These are phyloP conservation scores for Ennomos erosarius DNA, from an alignment of 2,888 invertebrate species.

Conservation along the genomic window DNA sequence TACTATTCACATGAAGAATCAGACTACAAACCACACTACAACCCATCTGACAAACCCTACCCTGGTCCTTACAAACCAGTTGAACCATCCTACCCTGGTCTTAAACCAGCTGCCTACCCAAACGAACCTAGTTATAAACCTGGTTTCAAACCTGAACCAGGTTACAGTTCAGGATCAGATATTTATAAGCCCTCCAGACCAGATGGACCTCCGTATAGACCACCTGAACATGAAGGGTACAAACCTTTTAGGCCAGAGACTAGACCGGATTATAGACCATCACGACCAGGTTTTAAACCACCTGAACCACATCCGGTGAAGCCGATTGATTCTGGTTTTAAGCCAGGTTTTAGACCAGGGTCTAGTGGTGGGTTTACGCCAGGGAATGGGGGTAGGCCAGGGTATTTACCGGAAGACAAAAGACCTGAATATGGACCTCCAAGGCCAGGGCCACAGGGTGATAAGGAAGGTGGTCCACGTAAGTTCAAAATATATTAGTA, in stretches of 20 bases:
- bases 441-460: slow-evolving; percentile 52
- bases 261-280: slow-evolving; percentile 6
- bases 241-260: slow-evolving; percentile 43
- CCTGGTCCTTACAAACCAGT: background rate
- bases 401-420: slow-evolving; percentile 35
- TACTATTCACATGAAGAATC: slow-evolving; percentile 19
- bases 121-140: slow-evolving; percentile 33
- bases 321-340: slow-evolving; percentile 15
- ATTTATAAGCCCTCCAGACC: slow-evolving; percentile 9
- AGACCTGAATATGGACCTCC: slow-evolving; percentile 36
- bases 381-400: slow-evolving; percentile 32
- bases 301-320: slow-evolving; percentile 24
- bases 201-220: slow-evolving; percentile 32
- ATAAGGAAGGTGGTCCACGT: slow-evolving; percentile 62
- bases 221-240: slow-evolving; percentile 37
- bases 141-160: slow-evolving; percentile 38
- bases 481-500: slow-evolving; percentile 41
- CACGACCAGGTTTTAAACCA: slow-evolving; percentile 26
- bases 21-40: slow-evolving; percentile 36
- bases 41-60: slow-evolving; percentile 18
- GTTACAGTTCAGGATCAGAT: no score
- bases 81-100: background rate
- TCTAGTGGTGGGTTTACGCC: slow-evolving; percentile 15
- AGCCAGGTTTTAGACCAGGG: slow-evolving; percentile 32
- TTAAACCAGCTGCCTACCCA: slow-evolving; percentile 25